phyloP scores from a whole-genome alignment of 1,140 invertebrate species.

The Saccostrea echinata region DNA sequence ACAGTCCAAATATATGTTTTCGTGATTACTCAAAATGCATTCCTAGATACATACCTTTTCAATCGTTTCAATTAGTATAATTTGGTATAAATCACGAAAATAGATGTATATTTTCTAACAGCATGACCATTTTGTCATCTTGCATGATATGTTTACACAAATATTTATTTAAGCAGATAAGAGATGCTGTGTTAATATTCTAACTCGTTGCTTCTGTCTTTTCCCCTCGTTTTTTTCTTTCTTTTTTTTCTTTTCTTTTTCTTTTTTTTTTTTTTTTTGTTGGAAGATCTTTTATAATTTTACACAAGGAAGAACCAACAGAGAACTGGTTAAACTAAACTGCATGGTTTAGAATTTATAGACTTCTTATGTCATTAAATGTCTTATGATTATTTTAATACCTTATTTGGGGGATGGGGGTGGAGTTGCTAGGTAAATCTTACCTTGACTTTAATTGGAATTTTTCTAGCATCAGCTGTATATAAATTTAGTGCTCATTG shows the following conservation, averaged over 20 bases:
- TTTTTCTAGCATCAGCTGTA: too few relatives aligned
- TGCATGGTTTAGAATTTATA: background rate
- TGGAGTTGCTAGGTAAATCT: background rate
- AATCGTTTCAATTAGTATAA: background rate
- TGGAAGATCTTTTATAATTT: background rate
- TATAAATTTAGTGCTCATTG: background rate
- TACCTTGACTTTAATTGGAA: background rate
- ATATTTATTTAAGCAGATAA: background rate
- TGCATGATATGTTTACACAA: background rate
- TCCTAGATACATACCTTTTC: background rate
- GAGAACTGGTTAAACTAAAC: background rate
- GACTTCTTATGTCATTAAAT: too few relatives aligned
- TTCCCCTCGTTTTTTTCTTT: background rate
- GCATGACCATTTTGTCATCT: background rate
- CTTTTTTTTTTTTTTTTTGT: too few relatives aligned
- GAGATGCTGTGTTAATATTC: background rate
- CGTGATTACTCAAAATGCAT: background rate
- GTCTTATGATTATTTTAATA: background rate
- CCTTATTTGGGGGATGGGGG: background rate
- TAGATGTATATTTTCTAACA: background rate
- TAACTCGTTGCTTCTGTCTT: background rate
- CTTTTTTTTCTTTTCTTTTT: too few relatives aligned
- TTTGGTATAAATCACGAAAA: background rate
- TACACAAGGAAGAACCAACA: background rate
- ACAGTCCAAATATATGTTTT: slow-evolving; percentile 14